Conservation (phyloP, 2,113 vertebrate species). For the Ariopsis seemanni region DNA sequence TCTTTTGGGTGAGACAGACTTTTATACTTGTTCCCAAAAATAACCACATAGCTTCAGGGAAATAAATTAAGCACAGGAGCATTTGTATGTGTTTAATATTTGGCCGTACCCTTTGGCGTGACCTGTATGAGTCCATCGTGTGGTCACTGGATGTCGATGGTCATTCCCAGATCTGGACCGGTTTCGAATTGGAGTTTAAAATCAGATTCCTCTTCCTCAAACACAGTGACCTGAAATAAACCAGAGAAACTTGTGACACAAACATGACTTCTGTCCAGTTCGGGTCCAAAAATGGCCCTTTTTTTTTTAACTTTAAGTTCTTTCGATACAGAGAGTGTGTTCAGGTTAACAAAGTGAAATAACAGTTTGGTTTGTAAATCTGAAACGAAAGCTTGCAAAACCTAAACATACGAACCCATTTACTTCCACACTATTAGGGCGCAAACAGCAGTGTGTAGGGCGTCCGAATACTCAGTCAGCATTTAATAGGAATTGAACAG, state of each 20-base stretch:
- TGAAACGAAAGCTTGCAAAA: not conserved
- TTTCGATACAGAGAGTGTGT: not conserved
- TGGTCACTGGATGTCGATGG: slow-evolving; percentile 65
- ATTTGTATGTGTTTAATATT: not conserved
- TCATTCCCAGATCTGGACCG: slow-evolving; percentile 80
- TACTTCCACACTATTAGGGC: too few relatives aligned
- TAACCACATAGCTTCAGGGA: not conserved
- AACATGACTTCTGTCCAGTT: not conserved
- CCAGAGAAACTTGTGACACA: not conserved
- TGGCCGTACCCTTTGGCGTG: not conserved
- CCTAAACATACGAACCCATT: not conserved
- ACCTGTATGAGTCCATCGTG: not conserved
- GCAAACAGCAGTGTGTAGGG: too few relatives aligned
- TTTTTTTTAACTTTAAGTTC: not conserved
- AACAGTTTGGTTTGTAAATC: not conserved
- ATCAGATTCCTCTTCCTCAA: slow-evolving; percentile 85
- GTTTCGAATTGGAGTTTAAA: slow-evolving; percentile 80
- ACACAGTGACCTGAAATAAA: slow-evolving; percentile 79
- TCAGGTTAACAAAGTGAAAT: not conserved
- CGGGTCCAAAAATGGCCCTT: not conserved
- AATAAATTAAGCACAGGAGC: not conserved
- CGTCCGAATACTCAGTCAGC: too few relatives aligned
- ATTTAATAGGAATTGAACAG: too few relatives aligned
- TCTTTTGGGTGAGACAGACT: not conserved
- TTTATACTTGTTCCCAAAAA: not conserved